These are phyloP conservation scores for Haplotaxodon microlepis DNA, from an alignment of 2,113 vertebrate genomes.

Conservation along the genomic window DNA sequence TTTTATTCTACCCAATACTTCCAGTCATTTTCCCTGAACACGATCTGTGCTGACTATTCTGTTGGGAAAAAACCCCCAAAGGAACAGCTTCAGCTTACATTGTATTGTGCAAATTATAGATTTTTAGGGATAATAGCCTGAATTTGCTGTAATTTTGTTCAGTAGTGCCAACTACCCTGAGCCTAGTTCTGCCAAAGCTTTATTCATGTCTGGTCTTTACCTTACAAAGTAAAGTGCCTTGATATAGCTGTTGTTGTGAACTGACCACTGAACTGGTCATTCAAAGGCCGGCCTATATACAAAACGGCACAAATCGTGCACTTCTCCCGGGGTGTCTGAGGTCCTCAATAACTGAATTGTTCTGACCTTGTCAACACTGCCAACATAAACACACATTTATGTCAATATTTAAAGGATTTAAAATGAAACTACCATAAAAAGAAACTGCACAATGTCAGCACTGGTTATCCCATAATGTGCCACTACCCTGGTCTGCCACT, in stretches of 20 bases:
- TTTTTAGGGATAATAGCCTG: not conserved
- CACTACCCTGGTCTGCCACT: not conserved
- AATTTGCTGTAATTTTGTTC: not conserved
- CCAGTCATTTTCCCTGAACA: not conserved
- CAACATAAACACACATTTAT: not conserved
- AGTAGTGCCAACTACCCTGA: not conserved
- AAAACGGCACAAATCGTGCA: not conserved
- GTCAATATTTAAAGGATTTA: not conserved
- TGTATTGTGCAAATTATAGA: not conserved
- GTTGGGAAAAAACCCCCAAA: fast-evolving
- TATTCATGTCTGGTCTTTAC: not conserved
- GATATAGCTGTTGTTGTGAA: not conserved
- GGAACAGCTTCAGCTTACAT: not conserved
- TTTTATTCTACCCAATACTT: not conserved
- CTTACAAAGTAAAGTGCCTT: not conserved
- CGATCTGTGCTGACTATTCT: not conserved
- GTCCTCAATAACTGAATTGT: not conserved
- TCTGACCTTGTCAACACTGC: not conserved
- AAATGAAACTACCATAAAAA: not conserved
- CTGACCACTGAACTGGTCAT: not conserved
- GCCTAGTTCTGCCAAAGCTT: not conserved
- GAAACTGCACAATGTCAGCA: not conserved
- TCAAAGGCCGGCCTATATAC: fast-evolving
- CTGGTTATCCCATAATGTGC: not conserved
- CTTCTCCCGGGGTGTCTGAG: not conserved